These are phyloP conservation scores for Scophthalmus maximus DNA, from an alignment of 2,113 vertebrate species.

Conservation along the genomic window DNA sequence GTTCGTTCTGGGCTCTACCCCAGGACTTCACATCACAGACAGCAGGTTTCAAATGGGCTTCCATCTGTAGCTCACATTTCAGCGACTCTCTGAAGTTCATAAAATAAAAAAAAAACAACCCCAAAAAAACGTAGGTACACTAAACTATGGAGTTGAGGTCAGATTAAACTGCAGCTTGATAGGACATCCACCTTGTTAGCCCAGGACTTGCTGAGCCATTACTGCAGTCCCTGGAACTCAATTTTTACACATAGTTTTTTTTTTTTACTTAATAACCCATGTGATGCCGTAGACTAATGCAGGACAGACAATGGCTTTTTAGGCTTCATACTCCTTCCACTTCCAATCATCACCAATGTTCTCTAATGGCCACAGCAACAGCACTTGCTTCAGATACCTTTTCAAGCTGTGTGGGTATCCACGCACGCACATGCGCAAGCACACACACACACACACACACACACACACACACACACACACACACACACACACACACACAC, in stretches of 20 bases:
- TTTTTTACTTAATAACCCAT: constrained; percentile 4
- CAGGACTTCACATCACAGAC: constrained; percentile 74
- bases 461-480: not conserved
- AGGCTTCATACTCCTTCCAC: constrained; percentile 21
- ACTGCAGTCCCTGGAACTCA: constrained; percentile 3
- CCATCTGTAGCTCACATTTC: constrained; percentile 72
- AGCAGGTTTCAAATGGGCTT: constrained; percentile 75
- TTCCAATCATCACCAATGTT: constrained; percentile 33
- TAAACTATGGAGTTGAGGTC: constrained; percentile 11
- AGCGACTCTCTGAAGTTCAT: constrained; percentile 62
- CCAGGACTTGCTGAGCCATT: not conserved
- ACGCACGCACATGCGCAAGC: no score
- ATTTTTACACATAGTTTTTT: constrained; percentile 21
- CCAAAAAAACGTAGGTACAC: constrained; percentile 38
- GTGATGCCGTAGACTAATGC: constrained; percentile 7
- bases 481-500: not conserved
- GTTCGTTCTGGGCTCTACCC: constrained; percentile 74
- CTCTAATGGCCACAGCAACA: constrained; percentile 47
- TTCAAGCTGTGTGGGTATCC: constrained; percentile 14
- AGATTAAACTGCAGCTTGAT: constrained; percentile 20
- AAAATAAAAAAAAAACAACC: no score
- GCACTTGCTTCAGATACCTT: constrained; percentile 32
- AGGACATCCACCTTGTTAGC: constrained; percentile 7
- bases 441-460: not conserved
- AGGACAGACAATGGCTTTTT: constrained; percentile 17